phyloP scores from a whole-genome alignment of 2,888 invertebrate species.

The Melikaiella ostensackeni region DNA sequence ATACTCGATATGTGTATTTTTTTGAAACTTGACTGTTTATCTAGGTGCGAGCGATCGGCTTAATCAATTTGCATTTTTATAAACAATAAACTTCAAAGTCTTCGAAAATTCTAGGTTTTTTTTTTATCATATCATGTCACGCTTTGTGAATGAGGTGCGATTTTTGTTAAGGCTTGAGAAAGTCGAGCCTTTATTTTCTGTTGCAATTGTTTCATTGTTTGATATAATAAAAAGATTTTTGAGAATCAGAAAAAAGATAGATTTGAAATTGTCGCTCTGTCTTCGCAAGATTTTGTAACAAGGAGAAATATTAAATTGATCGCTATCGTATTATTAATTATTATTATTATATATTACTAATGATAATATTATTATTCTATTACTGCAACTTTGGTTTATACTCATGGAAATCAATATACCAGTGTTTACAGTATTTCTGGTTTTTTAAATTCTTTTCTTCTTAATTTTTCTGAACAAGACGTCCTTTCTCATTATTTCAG shows the following conservation, averaged over 20 bases:
- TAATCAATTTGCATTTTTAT: conserved; percentile 25
- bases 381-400: conserved; percentile 71
- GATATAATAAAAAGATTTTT: background rate
- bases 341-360: conserved; percentile 65
- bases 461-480: background rate
- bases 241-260: background rate
- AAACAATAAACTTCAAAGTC: background rate
- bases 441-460: conserved; percentile 21
- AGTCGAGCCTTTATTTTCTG: conserved; percentile 13
- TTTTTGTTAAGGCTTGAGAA: conserved; percentile 8
- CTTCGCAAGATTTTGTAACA: conserved; percentile 14
- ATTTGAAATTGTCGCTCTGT: conserved; percentile 12
- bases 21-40: conserved; percentile 28
- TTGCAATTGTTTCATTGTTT: background rate
- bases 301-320: conserved; percentile 11
- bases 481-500: too few species aligned
- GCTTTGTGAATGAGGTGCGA: background rate
- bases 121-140: background rate
- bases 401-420: conserved; percentile 74
- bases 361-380: conserved; percentile 65
- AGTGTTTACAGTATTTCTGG: conserved; percentile 69
- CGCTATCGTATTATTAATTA: conserved; percentile 67
- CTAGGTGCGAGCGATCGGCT: conserved; percentile 9
- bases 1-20: conserved; percentile 6
- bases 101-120: background rate